Conservation (phyloP, 2,797 vertebrate genomes). For the Anniella stebbinsi region DNA sequence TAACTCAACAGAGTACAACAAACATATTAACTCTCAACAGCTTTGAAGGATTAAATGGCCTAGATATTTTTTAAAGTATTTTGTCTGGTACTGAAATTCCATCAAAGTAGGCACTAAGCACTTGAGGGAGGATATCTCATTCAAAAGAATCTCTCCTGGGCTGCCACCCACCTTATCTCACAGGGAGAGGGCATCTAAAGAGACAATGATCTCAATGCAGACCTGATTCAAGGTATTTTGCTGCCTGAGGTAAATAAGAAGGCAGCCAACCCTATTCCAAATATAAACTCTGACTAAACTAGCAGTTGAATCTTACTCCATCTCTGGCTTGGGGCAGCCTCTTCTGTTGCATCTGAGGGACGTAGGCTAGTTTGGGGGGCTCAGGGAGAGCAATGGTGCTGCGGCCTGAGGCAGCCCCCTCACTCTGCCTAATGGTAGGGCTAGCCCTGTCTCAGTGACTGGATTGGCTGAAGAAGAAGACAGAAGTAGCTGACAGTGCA, state of each 20-base stretch:
- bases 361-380: too few species aligned
- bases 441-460: too few species aligned
- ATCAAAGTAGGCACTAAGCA: neutral
- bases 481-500: neutral
- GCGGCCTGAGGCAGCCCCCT: too few species aligned
- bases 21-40: neutral
- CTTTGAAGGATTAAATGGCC: neutral
- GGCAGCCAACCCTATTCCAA: too few species aligned
- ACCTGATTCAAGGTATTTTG: too few species aligned
- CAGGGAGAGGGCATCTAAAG: neutral
- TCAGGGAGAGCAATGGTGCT: too few species aligned
- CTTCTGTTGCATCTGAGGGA: too few species aligned
- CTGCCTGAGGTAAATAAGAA: too few species aligned
- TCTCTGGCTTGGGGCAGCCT: too few species aligned
- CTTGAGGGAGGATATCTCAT: too few species aligned
- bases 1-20: neutral
- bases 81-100: neutral
- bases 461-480: neutral
- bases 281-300: neutral
- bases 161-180: neutral
- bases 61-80: neutral
- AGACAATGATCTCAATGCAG: neutral
- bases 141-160: neutral
- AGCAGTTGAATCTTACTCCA: too few species aligned
- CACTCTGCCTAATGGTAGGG: too few species aligned